Conservation (phyloP, 2,113 vertebrate genomes). For the Rhea pennata region DNA sequence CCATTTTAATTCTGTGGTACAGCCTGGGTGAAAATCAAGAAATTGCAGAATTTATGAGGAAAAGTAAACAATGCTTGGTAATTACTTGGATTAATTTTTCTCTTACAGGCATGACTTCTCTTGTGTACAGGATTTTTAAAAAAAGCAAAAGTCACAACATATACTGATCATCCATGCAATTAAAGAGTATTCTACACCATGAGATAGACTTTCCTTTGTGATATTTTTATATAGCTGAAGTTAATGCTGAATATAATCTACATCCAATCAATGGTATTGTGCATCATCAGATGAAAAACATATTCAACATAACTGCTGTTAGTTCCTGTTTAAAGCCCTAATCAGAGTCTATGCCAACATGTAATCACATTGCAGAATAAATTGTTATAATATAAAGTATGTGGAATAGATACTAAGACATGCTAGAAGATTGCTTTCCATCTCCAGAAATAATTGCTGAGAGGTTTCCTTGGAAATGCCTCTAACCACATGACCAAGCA, state of each 20-base stretch:
- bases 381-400: constrained; percentile 69
- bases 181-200: constrained; percentile 69
- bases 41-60: not conserved
- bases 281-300: constrained; percentile 74
- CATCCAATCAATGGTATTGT: constrained; percentile 78
- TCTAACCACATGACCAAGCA: constrained; percentile 44
- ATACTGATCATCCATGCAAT: constrained; percentile 70
- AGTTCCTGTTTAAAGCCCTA: constrained; percentile 76
- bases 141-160: constrained; percentile 69
- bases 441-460: constrained; percentile 63
- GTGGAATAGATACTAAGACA: constrained; percentile 59
- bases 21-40: constrained; percentile 25
- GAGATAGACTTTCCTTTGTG: constrained; percentile 70
- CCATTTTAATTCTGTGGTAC: not conserved
- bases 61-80: constrained; percentile 52
- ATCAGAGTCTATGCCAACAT: constrained; percentile 74
- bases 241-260: constrained; percentile 74
- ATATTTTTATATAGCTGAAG: constrained; percentile 72
- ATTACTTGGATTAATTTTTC: constrained; percentile 57
- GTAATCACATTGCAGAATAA: constrained; percentile 76
- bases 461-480: constrained; percentile 72
- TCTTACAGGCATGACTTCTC: constrained; percentile 49
- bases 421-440: constrained; percentile 57
- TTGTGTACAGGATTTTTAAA: constrained; percentile 33
- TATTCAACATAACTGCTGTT: constrained; percentile 73